Evolutionary conservation across 1,140 invertebrate species (phyloP), one percentile per base, ranked within the genome.

Genomic region (Drosophila sp.): DNA sequence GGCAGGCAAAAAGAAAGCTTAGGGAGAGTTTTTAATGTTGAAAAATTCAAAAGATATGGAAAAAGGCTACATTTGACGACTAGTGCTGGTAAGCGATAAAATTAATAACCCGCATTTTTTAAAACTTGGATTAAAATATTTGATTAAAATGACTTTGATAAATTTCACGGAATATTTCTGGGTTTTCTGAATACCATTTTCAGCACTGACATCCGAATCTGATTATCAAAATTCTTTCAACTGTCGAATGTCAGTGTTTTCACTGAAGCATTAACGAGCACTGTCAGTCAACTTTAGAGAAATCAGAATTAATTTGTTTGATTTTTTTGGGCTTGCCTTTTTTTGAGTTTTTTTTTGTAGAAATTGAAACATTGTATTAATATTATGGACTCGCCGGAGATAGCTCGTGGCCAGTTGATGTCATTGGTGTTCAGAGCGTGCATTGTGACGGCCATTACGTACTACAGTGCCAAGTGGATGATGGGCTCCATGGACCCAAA

Each of bases 391-490:
- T 66, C 64, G 35, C 23, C 61, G 3, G 69, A 73, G 11, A 27
- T 50, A 38, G 35, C 75, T 5, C 93, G 94, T 77, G 94, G 93
- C 73, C 95, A 96, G 92, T 92, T 96, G 68, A 92, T 96, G 70
- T 93, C 94, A 90, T 92, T 96, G 79, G 92, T 96, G 17, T 93
- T 97, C 57, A 94, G 96, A 77, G 92, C 97, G 62, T 95, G 96
- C 1, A 93, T 97, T 57, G 95, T 97, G 38, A 95, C 96, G 30
- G 96, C 95, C 0, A 93, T 97, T 10, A 96, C 97, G n/a, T 98
- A 96, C 93, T 95, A 96, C 79, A 95, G 95, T 55, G 95, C 98
- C 76, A 97, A 96, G 94, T 97, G 96, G 95, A 93, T 98, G 29
- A 94, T 98, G 73, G 95, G 94, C 90, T 95, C 93, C 1, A 65